These are phyloP conservation scores for Pseudorhombus dupliciocellatus DNA, from an alignment of 2,113 vertebrate species.

Conservation along the genomic window DNA sequence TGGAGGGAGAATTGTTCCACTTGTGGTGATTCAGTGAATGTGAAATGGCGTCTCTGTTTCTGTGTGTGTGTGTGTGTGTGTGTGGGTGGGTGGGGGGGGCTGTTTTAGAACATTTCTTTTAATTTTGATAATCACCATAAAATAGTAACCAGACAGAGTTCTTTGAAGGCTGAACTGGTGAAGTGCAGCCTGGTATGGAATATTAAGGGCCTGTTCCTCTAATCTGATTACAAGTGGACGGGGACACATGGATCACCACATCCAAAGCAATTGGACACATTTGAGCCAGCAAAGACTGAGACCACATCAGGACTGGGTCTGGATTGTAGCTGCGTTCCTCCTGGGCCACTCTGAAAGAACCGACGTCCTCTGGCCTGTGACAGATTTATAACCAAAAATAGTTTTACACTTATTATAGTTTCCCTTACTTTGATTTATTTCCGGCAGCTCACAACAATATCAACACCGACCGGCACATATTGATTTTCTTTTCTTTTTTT, in stretches of 20 bases:
- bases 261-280: not conserved
- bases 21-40: slow-evolving; percentile 33
- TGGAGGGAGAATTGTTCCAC: slow-evolving; percentile 30
- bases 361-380: not conserved
- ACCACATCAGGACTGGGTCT: not conserved
- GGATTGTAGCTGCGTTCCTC: not conserved
- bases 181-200: too few relatives aligned
- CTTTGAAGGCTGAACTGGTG: too few relatives aligned
- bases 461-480: not conserved
- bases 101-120: too few relatives aligned
- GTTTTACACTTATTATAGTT: not conserved
- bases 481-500: not conserved
- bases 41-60: slow-evolving; percentile 7
- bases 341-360: not conserved
- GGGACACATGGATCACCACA: not conserved
- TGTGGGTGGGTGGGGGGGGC: too few relatives aligned
- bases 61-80: slow-evolving; percentile 1
- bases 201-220: not conserved
- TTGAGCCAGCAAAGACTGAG: not conserved
- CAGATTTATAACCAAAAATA: not conserved
- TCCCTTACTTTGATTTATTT: not conserved
- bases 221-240: not conserved
- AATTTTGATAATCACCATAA: too few relatives aligned
- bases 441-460: not conserved
- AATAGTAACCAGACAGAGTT: too few relatives aligned